Conservation (phyloP, 2,797 vertebrate species). For the Syngnathus acus region DNA sequence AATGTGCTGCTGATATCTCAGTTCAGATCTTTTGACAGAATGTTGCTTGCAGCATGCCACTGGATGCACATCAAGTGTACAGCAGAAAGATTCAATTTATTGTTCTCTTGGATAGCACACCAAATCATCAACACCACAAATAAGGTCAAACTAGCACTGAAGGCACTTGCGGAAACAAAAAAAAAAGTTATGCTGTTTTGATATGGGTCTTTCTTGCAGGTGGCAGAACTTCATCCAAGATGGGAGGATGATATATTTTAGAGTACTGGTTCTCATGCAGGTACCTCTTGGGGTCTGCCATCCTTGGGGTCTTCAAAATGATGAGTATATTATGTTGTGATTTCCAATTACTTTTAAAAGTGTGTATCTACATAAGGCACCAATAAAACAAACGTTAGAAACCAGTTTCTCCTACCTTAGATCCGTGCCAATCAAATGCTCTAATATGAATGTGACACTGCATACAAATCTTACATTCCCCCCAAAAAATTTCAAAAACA, state of each 20-base stretch:
- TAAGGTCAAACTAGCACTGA: constrained; percentile 7
- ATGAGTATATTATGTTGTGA: not conserved
- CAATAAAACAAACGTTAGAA: not conserved
- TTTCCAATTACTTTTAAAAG: not conserved
- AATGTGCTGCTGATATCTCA: constrained; percentile 50
- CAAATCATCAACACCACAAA: constrained; percentile 25
- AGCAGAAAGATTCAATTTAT: constrained; percentile 43
- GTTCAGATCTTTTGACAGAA: constrained; percentile 61
- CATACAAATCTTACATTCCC: too few relatives aligned
- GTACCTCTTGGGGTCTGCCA: not conserved
- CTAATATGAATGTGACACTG: too few relatives aligned
- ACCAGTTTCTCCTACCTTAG: not conserved
- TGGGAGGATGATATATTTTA: not conserved
- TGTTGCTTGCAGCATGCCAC: constrained; percentile 58
- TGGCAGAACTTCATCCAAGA: constrained; percentile 16
- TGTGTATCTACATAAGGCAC: not conserved
- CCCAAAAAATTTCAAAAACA: too few relatives aligned
- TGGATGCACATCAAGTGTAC: constrained; percentile 45
- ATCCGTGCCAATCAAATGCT: too few relatives aligned
- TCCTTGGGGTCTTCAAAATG: not conserved
- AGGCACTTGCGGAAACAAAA: constrained; percentile 4
- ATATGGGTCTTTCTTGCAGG: constrained; percentile 15
- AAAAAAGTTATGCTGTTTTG: constrained; percentile 18
- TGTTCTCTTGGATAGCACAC: constrained; percentile 27
- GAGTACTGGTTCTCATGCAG: not conserved